phyloP scores from a whole-genome alignment of 2,888 invertebrate species.

The Cylloceria caligata region DNA sequence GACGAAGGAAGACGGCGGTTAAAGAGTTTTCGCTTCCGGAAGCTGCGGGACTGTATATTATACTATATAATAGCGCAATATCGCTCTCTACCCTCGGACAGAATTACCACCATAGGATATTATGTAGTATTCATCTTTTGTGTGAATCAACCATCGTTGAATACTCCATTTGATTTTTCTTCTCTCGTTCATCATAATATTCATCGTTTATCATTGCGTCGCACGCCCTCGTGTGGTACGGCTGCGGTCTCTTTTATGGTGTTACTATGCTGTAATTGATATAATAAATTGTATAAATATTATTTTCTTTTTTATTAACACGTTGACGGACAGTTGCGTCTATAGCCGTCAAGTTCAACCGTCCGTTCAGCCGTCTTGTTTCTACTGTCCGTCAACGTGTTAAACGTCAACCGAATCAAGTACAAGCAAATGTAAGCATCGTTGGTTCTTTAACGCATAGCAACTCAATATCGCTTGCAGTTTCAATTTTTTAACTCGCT shows the following conservation, averaged over 20 bases:
- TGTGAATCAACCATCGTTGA: constrained; percentile 40
- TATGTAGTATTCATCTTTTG: constrained; percentile 49
- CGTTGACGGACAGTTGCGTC: too few species aligned
- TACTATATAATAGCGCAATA: constrained; percentile 53
- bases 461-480: too few species aligned
- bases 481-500: too few species aligned
- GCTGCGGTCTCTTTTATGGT: neutral
- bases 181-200: constrained; percentile 30
- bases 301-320: too few species aligned
- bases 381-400: too few species aligned
- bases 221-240: neutral
- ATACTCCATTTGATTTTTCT: constrained; percentile 44
- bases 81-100: constrained; percentile 41
- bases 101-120: constrained; percentile 31
- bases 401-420: too few species aligned
- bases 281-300: too few species aligned
- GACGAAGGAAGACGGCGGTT: constrained; percentile 57
- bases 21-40: constrained; percentile 64
- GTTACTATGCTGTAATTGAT: neutral
- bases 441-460: too few species aligned
- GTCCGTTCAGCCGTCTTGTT: too few species aligned
- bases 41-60: constrained; percentile 58
- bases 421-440: too few species aligned
- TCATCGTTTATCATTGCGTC: neutral
- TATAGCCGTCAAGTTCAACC: too few species aligned